phyloP scores from a whole-genome alignment of 2,888 invertebrate genomes.

The Hirtodrosophila histrioides region DNA sequence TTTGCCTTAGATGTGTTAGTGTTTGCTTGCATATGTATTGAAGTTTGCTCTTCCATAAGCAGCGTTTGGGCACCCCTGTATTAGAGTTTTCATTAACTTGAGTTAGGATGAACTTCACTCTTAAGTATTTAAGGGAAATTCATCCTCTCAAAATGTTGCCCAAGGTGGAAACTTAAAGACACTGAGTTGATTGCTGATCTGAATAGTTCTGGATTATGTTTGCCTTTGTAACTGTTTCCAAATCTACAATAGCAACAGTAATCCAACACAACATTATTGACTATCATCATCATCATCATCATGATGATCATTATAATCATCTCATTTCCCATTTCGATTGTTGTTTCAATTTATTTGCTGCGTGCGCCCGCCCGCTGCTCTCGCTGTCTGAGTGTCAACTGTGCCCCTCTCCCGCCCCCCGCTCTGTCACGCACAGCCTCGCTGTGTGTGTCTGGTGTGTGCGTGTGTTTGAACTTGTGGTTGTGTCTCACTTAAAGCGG shows the following conservation, averaged over 20 bases:
- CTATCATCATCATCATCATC: constrained; percentile 16
- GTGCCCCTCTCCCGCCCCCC: neutral
- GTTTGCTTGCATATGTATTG: no score
- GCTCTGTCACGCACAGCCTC: neutral
- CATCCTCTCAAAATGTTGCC: no score
- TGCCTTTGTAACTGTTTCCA: constrained; percentile 4
- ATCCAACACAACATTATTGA: neutral
- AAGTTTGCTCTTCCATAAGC: no score
- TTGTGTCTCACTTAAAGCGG: constrained; percentile 31
- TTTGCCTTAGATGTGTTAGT: no score
- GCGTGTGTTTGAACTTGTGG: constrained; percentile 10
- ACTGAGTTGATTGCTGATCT: neutral
- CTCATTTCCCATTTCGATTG: constrained; percentile 36
- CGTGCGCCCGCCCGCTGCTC: constrained; percentile 18
- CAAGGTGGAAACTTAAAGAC: neutral
- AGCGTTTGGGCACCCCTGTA: no score
- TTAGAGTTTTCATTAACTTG: no score
- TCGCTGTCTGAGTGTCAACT: constrained; percentile 7
- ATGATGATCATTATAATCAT: constrained; percentile 19
- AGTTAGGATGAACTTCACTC: no score
- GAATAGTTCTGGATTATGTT: constrained; percentile 11
- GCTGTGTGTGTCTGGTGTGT: neutral
- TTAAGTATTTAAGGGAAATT: no score
- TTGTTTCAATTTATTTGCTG: constrained; percentile 36
- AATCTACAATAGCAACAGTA: neutral